Evolutionary conservation across 2,113 vertebrate species (phyloP).

Genomic region (Malurus melanocephalus): DNA sequence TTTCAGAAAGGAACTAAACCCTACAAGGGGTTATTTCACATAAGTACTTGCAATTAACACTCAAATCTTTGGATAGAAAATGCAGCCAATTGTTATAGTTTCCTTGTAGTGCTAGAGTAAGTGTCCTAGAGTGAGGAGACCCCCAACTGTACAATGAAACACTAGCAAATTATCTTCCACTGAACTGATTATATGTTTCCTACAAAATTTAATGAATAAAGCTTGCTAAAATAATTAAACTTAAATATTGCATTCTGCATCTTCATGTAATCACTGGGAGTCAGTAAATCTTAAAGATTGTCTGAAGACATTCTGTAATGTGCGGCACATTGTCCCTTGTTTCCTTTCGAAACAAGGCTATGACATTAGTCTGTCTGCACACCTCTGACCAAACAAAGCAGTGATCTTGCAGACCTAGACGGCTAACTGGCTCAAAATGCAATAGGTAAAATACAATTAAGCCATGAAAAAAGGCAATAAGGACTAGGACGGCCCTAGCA

Average conservation of each 20-base stretch:
- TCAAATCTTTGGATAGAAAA: not conserved
- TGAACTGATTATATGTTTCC: not conserved
- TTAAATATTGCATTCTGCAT: not conserved
- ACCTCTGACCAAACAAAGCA: not conserved
- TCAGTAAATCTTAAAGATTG: not conserved
- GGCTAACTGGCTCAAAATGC: not conserved
- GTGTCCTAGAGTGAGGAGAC: not conserved
- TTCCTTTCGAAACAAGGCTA: not conserved
- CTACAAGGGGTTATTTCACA: not conserved
- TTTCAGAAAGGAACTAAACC: not conserved
- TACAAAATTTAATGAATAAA: not conserved
- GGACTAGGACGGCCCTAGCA: not conserved
- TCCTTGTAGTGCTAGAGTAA: not conserved
- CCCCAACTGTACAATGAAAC: not conserved
- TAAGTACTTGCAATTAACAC: not conserved
- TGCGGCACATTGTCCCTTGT: not conserved
- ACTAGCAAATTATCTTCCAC: not conserved
- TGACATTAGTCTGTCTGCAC: not conserved
- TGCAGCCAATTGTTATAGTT: not conserved
- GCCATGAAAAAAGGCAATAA: not conserved
- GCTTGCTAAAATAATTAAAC: not conserved
- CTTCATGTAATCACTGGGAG: not conserved
- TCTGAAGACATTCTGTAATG: not conserved
- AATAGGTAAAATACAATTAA: not conserved
- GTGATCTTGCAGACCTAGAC: not conserved